Base-by-base conservation (phyloP, 2,113 vertebrate genomes). In the Neodontobutis hainanensis region DNA sequence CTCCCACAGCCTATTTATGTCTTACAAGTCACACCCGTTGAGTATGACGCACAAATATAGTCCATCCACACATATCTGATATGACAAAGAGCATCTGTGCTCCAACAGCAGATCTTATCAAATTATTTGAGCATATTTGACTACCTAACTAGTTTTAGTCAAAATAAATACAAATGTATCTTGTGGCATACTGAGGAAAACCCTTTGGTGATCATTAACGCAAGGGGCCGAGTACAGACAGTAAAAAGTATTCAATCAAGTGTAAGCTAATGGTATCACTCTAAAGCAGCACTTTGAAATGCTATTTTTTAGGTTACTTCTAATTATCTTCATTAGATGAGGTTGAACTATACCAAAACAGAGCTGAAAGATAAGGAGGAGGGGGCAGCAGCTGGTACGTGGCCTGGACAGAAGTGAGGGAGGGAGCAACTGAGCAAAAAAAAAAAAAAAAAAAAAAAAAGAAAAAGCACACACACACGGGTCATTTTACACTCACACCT, bases 1-100 rank as follows among this genome's bases (percentile, higher is more conserved):
- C 72, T 75, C 75, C 62, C 55, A 49, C 4, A 45, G 59, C 15
- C 83, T 86, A 84, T 83, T 81, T 87, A 77, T 83, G 76, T 51
- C 66, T 49, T n/a, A 11, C 2, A 65, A 69, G 74, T 79, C 68
- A 76, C 83, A 76, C 68, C 61, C 68, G 70, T 8, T 5, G 48
- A 2, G 32, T n/a, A 53, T 79, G 77, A 87, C 66, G 10, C 68
- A 73, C 53, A 65, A 27, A 48, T 15, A 63, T 2, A 61, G 11
- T 56, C 34, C 34, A 38, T 56, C 34, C 34, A 38, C 40, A 65
- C 56, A 69, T 6, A 65, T n/a, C 3, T 46, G 64, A 32, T 61
- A 10, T 68, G 40, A 79, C 60, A 74, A 64, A 81, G 59, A 40
- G 34, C 0, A 1, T 16, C 34, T 36, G 42, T 32, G 6, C 11